Evolutionary conservation across 2,113 vertebrate genomes (phyloP).

Genomic region (Strigops habroptila): DNA sequence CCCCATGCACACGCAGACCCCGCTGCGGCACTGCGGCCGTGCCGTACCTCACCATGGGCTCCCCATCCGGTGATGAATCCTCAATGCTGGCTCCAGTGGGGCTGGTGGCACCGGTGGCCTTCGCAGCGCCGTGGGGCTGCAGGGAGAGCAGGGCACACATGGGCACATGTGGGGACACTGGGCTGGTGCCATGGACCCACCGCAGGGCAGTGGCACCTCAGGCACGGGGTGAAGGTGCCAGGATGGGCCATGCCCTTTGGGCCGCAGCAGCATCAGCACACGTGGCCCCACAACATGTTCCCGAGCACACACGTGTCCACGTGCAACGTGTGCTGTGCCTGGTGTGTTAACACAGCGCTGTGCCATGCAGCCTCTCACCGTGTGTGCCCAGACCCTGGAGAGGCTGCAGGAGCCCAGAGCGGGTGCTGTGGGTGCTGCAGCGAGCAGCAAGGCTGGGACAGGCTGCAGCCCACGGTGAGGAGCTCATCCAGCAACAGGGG

Average conservation of each 20-base stretch:
- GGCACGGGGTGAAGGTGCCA: background rate
- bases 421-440: too few species aligned
- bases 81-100: background rate
- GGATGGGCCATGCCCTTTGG: background rate
- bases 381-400: too few species aligned
- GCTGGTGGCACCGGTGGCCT: accelerated
- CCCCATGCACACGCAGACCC: background rate
- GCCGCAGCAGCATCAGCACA: too few species aligned
- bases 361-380: background rate
- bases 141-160: background rate
- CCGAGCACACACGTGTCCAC: too few species aligned
- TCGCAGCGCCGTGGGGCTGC: background rate
- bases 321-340: too few species aligned
- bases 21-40: accelerated
- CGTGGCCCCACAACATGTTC: background rate
- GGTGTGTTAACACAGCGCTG: background rate
- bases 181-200: background rate
- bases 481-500: background rate
- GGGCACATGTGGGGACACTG: background rate
- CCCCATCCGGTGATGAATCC: accelerated
- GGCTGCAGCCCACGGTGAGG: background rate
- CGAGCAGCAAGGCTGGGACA: background rate
- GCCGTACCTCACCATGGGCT: background rate
- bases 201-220: background rate
- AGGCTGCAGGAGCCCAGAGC: background rate